Evolutionary conservation across 1,140 invertebrate genomes (phyloP), one percentile per base, ranked within the genome.

Genomic region (Globodera ellingtonae): DNA sequence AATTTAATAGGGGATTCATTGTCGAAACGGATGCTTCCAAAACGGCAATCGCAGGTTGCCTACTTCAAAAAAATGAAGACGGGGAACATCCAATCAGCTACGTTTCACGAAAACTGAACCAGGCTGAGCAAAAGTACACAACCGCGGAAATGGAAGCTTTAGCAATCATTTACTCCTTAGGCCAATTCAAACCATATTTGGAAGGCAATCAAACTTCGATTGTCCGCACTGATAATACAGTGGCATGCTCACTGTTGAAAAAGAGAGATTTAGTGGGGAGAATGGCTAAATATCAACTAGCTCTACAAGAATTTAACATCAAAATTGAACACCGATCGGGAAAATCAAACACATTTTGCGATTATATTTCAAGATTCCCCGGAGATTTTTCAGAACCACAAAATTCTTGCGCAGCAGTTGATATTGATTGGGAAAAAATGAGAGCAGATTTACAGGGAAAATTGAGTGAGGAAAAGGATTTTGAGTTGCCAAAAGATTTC

Each of bases 331-430:
- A 80, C 72, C 50, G 78, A 24, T 71, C 47, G 18, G 79, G 35
- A 1, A 35, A 35, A 35, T 35, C 35, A 35, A 35, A 35, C 35
- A 35, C 35, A 35, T 35, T 35, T 24, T 80, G 78, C 4, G 78
- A 80, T 69, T 59, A 80, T 18, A 73, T 79, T 13, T 79, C 75
- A 5, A 35, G 78, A 48, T 79, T 81, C 69, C 75, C 56, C 44
- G 50, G 50, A 1, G 50, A 10, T 8, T 50, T 10, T 10, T 8
- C 50, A 7, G 50, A 50, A 50, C 0, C 50, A 50, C 0, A 50
- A 10, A 1, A 50, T 35, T 35, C 2, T 35, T 35, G 35, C 2
- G 35, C 35, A 35, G 35, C 50, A 7, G 50, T 50, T 50, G 50
- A 50, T 8, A 10, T 50, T 50, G 50, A 50, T 10, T 50, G 50